A percentile compares a stretch with the other conserved stretches of the same genome.
Conservation (phyloP, 2,113 vertebrate species). For the Etheostoma cragini region DNA sequence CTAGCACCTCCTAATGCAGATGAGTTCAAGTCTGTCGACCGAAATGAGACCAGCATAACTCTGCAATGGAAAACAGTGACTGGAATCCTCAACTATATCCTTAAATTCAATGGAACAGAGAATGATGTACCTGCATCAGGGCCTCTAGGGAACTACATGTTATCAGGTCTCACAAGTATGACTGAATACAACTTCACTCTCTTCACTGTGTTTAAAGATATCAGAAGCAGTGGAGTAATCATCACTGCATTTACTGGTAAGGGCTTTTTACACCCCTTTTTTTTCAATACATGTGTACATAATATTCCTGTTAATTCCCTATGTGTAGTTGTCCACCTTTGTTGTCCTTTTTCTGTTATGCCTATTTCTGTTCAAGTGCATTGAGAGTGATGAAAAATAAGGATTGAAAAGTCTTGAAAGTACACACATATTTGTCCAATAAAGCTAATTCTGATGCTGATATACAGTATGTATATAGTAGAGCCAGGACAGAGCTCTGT, state of each 20-base stretch:
- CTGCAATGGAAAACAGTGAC: constrained; percentile 32
- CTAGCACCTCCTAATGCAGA: neutral
- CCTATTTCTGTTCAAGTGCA: too few species aligned
- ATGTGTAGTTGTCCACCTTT: too few species aligned
- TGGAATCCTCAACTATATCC: neutral
- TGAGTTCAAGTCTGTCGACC: neutral
- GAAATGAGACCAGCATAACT: constrained; percentile 46
- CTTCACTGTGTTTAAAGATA: constrained; percentile 21
- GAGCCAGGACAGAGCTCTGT: too few species aligned
- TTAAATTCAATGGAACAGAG: rapidly evolving
- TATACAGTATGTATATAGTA: neutral
- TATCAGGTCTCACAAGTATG: neutral
- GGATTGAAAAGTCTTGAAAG: too few species aligned
- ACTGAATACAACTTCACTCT: constrained; percentile 38
- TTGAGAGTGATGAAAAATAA: too few species aligned
- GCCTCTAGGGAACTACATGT: neutral
- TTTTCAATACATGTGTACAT: too few species aligned
- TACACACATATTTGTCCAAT: too few species aligned
- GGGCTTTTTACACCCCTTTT: too few species aligned
- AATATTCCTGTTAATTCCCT: too few species aligned
- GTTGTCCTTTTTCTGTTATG: too few species aligned
- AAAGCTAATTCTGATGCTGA: too few species aligned
- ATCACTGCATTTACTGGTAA: constrained; percentile 38
- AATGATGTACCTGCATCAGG: neutral
- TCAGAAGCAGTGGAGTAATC: constrained; percentile 29